Conservation (phyloP, 2,888 invertebrate species). For the Cremastobaeus sp. region DNA sequence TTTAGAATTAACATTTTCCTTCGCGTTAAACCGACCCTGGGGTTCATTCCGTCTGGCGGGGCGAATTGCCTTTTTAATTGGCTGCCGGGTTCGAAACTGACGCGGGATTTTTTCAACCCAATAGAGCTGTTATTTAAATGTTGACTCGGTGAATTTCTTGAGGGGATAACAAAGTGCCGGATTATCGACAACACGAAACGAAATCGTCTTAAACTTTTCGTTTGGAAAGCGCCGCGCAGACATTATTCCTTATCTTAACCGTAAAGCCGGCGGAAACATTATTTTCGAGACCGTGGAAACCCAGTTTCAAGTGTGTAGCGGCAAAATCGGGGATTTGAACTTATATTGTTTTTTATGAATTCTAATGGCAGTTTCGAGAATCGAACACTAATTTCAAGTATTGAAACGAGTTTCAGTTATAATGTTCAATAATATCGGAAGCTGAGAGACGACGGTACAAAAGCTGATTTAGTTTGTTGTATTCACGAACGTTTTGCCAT, state of each 20-base stretch:
- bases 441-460: too few species aligned
- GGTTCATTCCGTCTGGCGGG: slow-evolving; percentile 2
- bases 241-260: slow-evolving; percentile 37
- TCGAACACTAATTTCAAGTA: too few species aligned
- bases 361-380: background rate
- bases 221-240: slow-evolving; percentile 20
- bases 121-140: slow-evolving; percentile 23
- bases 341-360: background rate
- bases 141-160: slow-evolving; percentile 38
- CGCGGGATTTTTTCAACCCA: slow-evolving; percentile 7
- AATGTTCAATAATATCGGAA: too few species aligned
- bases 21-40: background rate
- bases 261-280: slow-evolving; percentile 42
- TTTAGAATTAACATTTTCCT: slow-evolving; percentile 32
- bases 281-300: slow-evolving; percentile 24
- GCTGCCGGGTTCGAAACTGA: background rate
- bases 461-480: too few species aligned
- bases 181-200: slow-evolving; percentile 43
- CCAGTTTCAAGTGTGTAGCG: slow-evolving; percentile 2
- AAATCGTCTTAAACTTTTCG: slow-evolving; percentile 45
- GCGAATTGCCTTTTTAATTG: slow-evolving; percentile 18
- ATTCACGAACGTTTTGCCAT: too few species aligned
- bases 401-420: too few species aligned
- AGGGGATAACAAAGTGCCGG: slow-evolving; percentile 35
- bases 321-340: background rate